Percentiles rank a stretch among this genome's conserved stretches.
Conservation (phyloP, 2,797 vertebrate genomes). For the Sebastes ruberrimus region DNA sequence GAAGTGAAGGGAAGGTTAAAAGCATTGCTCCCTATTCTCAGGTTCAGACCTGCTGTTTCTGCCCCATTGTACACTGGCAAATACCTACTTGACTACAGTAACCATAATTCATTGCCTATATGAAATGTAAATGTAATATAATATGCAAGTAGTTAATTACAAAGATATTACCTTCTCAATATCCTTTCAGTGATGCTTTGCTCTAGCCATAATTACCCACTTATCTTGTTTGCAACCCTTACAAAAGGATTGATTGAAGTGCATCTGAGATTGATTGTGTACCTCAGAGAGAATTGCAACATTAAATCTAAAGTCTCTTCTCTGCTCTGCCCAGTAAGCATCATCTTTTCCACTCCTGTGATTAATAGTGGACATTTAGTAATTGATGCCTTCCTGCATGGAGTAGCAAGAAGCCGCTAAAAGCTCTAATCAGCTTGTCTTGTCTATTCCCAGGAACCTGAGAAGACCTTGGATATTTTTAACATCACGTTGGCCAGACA, state of each 20-base stretch:
- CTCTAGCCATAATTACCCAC: neutral
- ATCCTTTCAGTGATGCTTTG: neutral
- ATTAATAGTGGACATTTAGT: slow-evolving; percentile 30
- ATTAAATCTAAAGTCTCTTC: slow-evolving; percentile 3
- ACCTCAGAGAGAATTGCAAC: neutral
- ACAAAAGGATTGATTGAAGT: neutral
- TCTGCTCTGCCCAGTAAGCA: slow-evolving; percentile 1
- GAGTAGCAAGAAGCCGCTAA: neutral
- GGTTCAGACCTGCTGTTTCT: neutral
- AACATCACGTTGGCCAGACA: slow-evolving; percentile 96
- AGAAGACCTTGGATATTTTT: slow-evolving; percentile 95
- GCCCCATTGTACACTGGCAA: neutral
- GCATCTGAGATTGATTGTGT: slow-evolving; percentile 2
- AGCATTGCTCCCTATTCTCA: neutral
- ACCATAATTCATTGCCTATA: neutral
- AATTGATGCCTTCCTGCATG: slow-evolving; percentile 4
- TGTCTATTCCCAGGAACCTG: slow-evolving; percentile 83
- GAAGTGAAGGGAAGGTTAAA: neutral
- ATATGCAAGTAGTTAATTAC: slow-evolving; percentile 4
- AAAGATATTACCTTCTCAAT: neutral
- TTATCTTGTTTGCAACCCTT: neutral
- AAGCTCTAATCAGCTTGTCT: slow-evolving; percentile 40
- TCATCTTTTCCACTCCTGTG: neutral
- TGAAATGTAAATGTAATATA: neutral
- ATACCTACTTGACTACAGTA: neutral